Evolutionary conservation across 2,888 invertebrate genomes (phyloP).

Genomic region (Drosophila macrothrix): DNA sequence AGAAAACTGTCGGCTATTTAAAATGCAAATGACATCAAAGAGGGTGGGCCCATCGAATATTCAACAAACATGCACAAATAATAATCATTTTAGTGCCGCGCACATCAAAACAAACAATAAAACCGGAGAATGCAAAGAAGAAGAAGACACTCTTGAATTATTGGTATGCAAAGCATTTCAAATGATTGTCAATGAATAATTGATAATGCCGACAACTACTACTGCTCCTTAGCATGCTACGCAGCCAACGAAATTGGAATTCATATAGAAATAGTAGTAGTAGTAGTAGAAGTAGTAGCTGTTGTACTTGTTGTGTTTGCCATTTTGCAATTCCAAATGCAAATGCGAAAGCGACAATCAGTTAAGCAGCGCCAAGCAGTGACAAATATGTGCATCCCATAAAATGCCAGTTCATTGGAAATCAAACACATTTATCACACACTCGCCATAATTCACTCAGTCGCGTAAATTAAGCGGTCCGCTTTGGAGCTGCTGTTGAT

Average conservation of each 20-base stretch:
- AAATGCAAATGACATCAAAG: constrained; percentile 9
- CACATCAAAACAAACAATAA: constrained; percentile 45
- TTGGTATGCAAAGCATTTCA: constrained; percentile 77
- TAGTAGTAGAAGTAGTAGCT: no score
- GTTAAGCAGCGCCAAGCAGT: constrained; percentile 36
- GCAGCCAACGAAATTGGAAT: constrained; percentile 1
- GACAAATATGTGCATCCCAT: constrained; percentile 55
- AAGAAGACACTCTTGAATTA: constrained; percentile 14
- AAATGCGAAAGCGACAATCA: constrained; percentile 41
- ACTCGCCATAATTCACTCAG: constrained; percentile 63
- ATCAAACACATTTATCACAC: constrained; percentile 74
- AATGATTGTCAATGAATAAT: constrained; percentile 58
- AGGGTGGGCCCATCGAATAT: constrained; percentile 34
- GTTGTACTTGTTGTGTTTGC: constrained; percentile 25
- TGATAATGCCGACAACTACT: constrained; percentile 51
- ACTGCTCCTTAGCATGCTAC: constrained; percentile 45
- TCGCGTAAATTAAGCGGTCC: constrained; percentile 50
- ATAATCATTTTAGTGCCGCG: constrained; percentile 45
- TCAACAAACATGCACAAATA: constrained; percentile 38
- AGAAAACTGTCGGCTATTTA: neutral
- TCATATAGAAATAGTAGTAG: neutral
- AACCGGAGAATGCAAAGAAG: constrained; percentile 12
- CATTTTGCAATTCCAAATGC: constrained; percentile 45
- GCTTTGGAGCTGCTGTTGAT: constrained; percentile 10
- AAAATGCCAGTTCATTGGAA: constrained; percentile 71